Evolutionary conservation across 2,888 invertebrate species (phyloP).

Genomic region (Bellardia bayeri): DNA sequence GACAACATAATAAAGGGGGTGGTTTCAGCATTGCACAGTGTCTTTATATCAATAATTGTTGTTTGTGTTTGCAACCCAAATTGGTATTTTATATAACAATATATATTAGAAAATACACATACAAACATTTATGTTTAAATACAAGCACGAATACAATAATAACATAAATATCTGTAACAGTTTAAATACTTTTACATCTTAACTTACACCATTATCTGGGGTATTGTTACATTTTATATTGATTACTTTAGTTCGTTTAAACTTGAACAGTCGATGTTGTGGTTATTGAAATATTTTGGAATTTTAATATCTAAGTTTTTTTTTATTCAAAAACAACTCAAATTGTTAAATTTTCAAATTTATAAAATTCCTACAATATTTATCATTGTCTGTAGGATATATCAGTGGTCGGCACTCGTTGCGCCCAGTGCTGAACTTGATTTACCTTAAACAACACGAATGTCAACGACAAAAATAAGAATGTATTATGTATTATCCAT

Average conservation of each 20-base stretch:
- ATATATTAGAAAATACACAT: neutral
- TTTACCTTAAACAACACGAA: no score
- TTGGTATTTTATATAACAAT: constrained; percentile 15
- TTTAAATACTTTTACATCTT: neutral
- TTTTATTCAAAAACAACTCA: no score
- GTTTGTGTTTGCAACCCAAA: neutral
- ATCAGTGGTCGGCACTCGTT: no score
- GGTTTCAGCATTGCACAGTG: neutral
- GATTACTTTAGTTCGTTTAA: neutral
- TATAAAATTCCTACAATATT: no score
- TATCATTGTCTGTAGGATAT: no score
- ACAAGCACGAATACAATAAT: neutral
- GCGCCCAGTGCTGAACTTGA: no score
- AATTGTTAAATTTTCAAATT: no score
- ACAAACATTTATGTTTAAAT: neutral
- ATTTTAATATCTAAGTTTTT: no score
- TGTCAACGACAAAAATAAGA: no score
- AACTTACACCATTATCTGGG: neutral
- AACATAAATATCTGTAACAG: neutral
- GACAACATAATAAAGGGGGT: neutral
- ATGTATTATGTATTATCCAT: no score
- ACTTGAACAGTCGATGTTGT: neutral
- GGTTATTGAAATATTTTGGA: neutral
- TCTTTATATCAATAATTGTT: neutral
- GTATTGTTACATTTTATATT: neutral